A percentile compares a stretch with the other conserved stretches of the same genome.
These are phyloP conservation scores for Rhagoletis pomonella DNA, from an alignment of 1,140 invertebrate genomes.

Conservation along the genomic window DNA sequence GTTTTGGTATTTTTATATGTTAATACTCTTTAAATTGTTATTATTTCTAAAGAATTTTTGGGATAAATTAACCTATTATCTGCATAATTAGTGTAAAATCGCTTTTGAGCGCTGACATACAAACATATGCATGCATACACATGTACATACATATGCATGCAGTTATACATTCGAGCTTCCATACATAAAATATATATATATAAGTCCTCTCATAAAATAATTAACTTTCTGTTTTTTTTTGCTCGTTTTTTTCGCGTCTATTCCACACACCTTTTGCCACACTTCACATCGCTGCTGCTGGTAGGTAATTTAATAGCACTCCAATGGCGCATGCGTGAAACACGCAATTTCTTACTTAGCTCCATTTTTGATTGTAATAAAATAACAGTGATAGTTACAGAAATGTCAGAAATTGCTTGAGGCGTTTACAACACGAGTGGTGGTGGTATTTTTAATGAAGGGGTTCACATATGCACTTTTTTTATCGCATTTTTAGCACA, in stretches of 20 bases:
- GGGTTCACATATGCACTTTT: not conserved
- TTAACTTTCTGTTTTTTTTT: too few relatives aligned
- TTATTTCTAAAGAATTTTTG: not conserved
- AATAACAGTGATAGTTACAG: not conserved
- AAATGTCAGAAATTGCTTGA: slow-evolving; percentile 33
- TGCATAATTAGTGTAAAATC: slow-evolving; percentile 25
- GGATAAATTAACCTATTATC: slow-evolving; percentile 27
- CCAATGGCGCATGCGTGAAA: not conserved
- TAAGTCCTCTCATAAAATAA: too few relatives aligned
- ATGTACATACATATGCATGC: not conserved
- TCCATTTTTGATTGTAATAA: not conserved
- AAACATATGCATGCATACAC: not conserved
- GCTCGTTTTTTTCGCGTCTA: too few relatives aligned
- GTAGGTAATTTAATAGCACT: not conserved
- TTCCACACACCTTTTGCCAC: too few relatives aligned
- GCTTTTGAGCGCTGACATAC: not conserved
- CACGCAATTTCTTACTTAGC: not conserved
- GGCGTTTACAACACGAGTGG: not conserved
- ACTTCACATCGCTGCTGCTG: too few relatives aligned
- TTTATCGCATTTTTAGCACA: not conserved
- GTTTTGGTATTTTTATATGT: not conserved
- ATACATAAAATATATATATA: too few relatives aligned
- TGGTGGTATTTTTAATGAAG: not conserved
- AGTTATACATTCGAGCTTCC: too few relatives aligned
- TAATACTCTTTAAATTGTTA: not conserved